phyloP scores from a whole-genome alignment of 2,888 invertebrate genomes.

The Caenorhabditis japonica region DNA sequence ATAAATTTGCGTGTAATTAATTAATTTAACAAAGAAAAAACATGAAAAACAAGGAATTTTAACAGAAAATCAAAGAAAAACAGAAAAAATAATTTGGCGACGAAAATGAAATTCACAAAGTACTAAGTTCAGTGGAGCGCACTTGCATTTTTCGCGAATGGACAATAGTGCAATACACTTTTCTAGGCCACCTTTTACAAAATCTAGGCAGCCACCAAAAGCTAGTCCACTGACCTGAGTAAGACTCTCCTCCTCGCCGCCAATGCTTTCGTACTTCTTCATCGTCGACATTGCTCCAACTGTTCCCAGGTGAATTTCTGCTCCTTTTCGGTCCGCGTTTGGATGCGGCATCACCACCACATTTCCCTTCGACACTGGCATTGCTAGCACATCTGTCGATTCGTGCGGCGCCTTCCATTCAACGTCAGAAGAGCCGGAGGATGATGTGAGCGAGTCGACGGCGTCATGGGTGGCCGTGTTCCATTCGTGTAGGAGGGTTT shows the following conservation, averaged over 20 bases:
- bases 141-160: too few relatives aligned
- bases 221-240: too few relatives aligned
- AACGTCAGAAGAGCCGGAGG: conserved; percentile 62
- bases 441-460: conserved; percentile 1
- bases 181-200: too few relatives aligned
- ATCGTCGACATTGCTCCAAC: conserved; percentile 67
- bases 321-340: conserved; percentile 64
- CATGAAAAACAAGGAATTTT: too few relatives aligned
- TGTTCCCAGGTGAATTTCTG: conserved; percentile 67
- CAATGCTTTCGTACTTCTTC: conserved; percentile 44
- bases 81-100: too few relatives aligned
- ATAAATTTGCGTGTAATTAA: too few relatives aligned
- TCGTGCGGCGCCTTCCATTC: conserved; percentile 68
- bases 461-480: conserved; percentile 34
- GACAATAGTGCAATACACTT: too few relatives aligned
- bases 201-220: too few relatives aligned
- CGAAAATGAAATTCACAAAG: too few relatives aligned
- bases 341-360: conserved; percentile 76
- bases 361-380: conserved; percentile 72
- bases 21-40: too few relatives aligned
- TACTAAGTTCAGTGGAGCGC: too few relatives aligned
- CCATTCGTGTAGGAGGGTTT: conserved; percentile 21
- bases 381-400: conserved; percentile 70
- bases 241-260: conserved; percentile 22
- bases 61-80: too few relatives aligned